Base-by-base conservation (phyloP, 2,797 vertebrate genomes). In the Acanthurus tractus region DNA sequence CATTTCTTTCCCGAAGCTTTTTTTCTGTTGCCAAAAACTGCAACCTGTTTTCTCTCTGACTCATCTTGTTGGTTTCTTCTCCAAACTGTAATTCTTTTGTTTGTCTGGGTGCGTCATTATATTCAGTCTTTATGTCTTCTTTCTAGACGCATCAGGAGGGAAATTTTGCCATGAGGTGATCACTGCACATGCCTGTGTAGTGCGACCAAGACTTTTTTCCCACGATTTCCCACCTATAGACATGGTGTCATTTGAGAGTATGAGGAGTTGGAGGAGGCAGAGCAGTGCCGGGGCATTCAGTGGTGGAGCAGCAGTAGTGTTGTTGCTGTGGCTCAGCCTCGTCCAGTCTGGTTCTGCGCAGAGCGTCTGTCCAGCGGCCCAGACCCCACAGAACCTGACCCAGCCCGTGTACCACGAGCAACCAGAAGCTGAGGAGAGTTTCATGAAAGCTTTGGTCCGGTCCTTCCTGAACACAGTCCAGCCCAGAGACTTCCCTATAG, bases 391-490 rank as follows among this genome's bases (percentile, higher is more conserved):
- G 46, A 89, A 61, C 55, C 2, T 96, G 74, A 74, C 49, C 1
- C 80, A 93, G 71, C 89, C 93, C 0, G 0, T 3, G 0, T 96
- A 96, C 2, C 18, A 77, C 13, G 25, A 74, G 0, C 53, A 42
- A 0, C 74, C 18, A 0, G 9, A 18, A 38, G 68, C 52, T 0
- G 84, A 88, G 6, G 74, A 42, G 57, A 70, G 74, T 3, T 95
- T 94, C 45, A 81, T 97, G 84, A 74, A 90, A 18, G 8, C 61
- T 14, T 86, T 96, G 70, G 95, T 94, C 18, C 93, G 94, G 1
- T 95, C 93, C 25, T 98, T 97, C 87, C 93, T 98, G 66, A 45
- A 67, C 70, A 85, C 95, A 4, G 94, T 98, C 61, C 96, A 98
- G 90, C 95, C 96, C 22, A 94, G 94, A 0, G 17, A 81, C 1